Conservation (phyloP, 1,140 invertebrate genomes). For the Sycophila sp. region DNA sequence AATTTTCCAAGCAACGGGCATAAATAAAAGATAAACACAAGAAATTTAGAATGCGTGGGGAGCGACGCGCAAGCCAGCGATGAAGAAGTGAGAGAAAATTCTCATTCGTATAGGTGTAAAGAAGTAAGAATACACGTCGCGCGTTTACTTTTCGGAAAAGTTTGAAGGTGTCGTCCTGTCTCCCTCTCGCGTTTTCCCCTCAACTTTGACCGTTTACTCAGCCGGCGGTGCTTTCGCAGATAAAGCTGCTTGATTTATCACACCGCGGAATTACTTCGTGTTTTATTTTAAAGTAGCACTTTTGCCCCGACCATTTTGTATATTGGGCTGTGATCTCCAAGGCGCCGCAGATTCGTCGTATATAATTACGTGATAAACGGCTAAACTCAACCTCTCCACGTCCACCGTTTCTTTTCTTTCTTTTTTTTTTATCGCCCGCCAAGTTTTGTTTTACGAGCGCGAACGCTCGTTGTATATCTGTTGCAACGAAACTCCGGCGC, state of each 20-base stretch:
- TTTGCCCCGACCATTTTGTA: neutral
- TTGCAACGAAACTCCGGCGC: too few species aligned
- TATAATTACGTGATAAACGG: conserved; percentile 26
- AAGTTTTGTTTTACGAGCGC: neutral
- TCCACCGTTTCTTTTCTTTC: too few species aligned
- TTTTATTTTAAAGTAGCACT: neutral
- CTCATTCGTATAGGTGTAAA: too few species aligned
- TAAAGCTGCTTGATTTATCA: conserved; percentile 30
- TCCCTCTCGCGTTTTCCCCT: neutral
- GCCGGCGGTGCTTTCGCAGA: conserved; percentile 2
- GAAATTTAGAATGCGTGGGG: too few species aligned
- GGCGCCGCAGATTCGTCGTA: conserved; percentile 14
- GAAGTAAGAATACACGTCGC: too few species aligned
- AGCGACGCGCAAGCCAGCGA: too few species aligned
- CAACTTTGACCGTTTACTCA: conserved; percentile 17
- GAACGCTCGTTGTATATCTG: neutral
- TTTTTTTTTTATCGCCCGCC: conserved; percentile 5
- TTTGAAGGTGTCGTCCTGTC: too few species aligned
- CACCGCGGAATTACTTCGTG: conserved; percentile 8
- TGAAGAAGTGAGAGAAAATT: too few species aligned
- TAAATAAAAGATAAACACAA: too few species aligned
- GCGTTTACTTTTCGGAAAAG: too few species aligned
- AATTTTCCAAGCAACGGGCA: too few species aligned
- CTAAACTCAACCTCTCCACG: too few species aligned
- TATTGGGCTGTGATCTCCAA: conserved; percentile 1